A percentile compares a stretch with the other conserved stretches of the same genome.
These are phyloP conservation scores for Chrysolina americana DNA, from an alignment of 2,888 invertebrate genomes.

Conservation along the genomic window DNA sequence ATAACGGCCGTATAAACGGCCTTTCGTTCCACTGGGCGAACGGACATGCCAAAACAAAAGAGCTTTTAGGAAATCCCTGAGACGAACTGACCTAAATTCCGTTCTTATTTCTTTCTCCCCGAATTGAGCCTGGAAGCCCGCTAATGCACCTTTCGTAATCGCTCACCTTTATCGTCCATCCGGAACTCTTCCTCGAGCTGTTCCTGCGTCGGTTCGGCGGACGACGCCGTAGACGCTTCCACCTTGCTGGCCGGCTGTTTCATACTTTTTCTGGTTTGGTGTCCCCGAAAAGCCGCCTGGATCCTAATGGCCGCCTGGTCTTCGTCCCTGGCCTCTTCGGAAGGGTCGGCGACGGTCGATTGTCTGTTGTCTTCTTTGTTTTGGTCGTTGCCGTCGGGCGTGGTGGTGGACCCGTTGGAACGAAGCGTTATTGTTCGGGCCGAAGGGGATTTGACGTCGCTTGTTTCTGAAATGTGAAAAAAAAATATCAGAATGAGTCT, in stretches of 20 bases:
- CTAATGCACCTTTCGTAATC: neutral
- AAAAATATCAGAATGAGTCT: neutral
- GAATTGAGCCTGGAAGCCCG: too few relatives aligned
- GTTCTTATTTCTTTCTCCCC: too few relatives aligned
- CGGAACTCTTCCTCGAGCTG: conserved; percentile 85
- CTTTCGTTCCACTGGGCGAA: too few relatives aligned
- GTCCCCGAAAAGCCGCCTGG: conserved; percentile 90
- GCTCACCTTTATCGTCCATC: conserved; percentile 83
- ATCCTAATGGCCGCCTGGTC: conserved; percentile 88
- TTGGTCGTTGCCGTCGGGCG: conserved; percentile 30
- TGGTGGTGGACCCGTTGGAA: conserved; percentile 59
- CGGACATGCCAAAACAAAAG: too few relatives aligned
- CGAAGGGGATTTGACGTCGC: conserved; percentile 61
- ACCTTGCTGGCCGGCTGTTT: conserved; percentile 72
- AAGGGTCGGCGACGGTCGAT: neutral
- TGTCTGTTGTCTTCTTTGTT: neutral
- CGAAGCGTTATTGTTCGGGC: conserved; percentile 65
- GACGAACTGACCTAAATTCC: too few relatives aligned
- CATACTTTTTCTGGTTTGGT: conserved; percentile 84
- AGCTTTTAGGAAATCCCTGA: too few relatives aligned
- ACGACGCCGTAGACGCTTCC: conserved; percentile 68
- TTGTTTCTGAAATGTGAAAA: conserved; percentile 51
- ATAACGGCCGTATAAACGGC: too few relatives aligned
- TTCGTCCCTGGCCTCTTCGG: conserved; percentile 46
- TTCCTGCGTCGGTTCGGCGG: conserved; percentile 75